Conservation (phyloP, 1,140 invertebrate genomes). For the Drosophila equinoxialis region DNA sequence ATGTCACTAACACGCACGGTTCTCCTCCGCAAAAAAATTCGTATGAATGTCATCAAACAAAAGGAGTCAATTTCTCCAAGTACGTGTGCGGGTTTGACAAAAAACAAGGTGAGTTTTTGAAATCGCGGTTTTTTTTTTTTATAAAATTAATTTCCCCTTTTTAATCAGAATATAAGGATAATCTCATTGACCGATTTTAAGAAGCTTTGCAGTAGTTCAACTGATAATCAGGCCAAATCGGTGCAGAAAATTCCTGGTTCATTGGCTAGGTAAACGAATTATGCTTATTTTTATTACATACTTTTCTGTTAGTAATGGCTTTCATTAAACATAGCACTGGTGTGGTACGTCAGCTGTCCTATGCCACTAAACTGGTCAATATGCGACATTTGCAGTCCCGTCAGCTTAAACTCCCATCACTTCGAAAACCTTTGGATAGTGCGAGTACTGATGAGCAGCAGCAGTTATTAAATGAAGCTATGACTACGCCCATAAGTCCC, state of each 20-base stretch:
- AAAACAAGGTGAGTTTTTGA: conserved; percentile 57
- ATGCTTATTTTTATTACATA: not conserved
- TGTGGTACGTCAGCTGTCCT: conserved; percentile 65
- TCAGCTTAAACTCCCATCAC: conserved; percentile 55
- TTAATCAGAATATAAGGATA: conserved; percentile 72
- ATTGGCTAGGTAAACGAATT: conserved; percentile 52
- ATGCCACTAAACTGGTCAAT: conserved; percentile 69
- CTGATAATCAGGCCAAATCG: conserved; percentile 63
- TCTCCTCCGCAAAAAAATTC: conserved; percentile 66
- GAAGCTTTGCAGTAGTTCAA: conserved; percentile 61
- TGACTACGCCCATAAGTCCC: conserved; percentile 5
- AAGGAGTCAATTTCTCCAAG: conserved; percentile 41
- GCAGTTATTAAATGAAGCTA: conserved; percentile 31
- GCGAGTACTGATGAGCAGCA: conserved; percentile 46
- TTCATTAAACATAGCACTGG: conserved; percentile 41
- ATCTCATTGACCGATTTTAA: conserved; percentile 80
- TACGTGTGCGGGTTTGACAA: conserved; percentile 45
- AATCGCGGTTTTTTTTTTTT: not conserved
- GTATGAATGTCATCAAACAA: conserved; percentile 70
- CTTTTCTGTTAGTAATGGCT: not conserved
- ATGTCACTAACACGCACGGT: conserved; percentile 30
- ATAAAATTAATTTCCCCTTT: conserved; percentile 3
- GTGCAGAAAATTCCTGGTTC: conserved; percentile 73
- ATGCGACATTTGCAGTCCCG: conserved; percentile 67
- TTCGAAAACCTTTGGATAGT: conserved; percentile 27